Evolutionary conservation across 2,888 invertebrate genomes (phyloP).

Genomic region (Trachelus iudaicus): DNA sequence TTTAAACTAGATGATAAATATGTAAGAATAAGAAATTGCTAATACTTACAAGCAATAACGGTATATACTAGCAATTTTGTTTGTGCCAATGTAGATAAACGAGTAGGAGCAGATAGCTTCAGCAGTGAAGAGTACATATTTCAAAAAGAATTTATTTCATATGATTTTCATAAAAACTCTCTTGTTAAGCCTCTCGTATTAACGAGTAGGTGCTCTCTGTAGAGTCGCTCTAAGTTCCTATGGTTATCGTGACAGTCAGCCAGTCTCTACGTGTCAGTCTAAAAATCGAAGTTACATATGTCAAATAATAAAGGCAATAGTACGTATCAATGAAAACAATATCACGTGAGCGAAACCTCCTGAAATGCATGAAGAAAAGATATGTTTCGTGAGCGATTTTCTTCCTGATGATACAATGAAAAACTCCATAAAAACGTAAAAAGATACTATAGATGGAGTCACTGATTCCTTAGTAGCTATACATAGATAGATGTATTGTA

Average conservation of each 20-base stretch:
- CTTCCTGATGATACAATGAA: background rate
- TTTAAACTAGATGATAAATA: background rate
- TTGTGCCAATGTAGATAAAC: conserved; percentile 27
- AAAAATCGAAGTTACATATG: background rate
- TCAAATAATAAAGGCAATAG: background rate
- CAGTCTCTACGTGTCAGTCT: background rate
- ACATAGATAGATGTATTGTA: background rate
- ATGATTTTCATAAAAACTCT: background rate
- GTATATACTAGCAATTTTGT: conserved; percentile 21
- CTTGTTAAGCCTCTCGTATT: background rate
- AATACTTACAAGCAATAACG: conserved; percentile 23
- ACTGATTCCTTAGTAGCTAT: background rate
- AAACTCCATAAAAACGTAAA: background rate
- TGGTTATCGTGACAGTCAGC: background rate
- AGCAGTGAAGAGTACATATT: conserved; percentile 3
- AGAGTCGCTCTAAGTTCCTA: conserved; percentile 19
- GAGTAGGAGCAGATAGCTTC: conserved; percentile 15
- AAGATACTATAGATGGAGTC: background rate
- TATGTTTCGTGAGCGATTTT: background rate
- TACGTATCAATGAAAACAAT: background rate
- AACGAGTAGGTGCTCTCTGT: conserved; percentile 16
- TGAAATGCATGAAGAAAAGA: too few relatives aligned
- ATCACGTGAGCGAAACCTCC: background rate
- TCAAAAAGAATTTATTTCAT: background rate
- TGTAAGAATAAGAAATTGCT: conserved; percentile 9